Percentiles rank a stretch among this genome's conserved stretches.
Evolutionary conservation across 2,888 invertebrate species (phyloP).

Genomic region (Leptinotarsa peninsularis): DNA sequence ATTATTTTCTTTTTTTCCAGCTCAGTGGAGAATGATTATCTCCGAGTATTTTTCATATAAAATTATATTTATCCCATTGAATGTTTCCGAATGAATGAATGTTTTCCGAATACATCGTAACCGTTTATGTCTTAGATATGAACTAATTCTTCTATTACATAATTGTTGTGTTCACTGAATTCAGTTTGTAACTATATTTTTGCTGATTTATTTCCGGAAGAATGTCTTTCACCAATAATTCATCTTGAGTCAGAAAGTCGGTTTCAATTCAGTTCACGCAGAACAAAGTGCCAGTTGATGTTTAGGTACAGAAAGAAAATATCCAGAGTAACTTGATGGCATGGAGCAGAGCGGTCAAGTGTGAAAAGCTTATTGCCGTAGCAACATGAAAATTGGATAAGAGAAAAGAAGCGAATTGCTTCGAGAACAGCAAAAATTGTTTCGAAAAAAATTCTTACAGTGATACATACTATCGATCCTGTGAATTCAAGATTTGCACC

Average conservation of each 20-base stretch:
- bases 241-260: constrained; percentile 3
- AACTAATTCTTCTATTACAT: not conserved
- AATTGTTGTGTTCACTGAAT: not conserved
- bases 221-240: not conserved
- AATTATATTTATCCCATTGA: too few species aligned
- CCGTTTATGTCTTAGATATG: not conserved
- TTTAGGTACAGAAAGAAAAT: constrained; percentile 30
- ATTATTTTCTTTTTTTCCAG: too few species aligned
- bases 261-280: constrained; percentile 30
- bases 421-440: too few species aligned
- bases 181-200: not conserved
- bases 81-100: too few species aligned
- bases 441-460: too few species aligned
- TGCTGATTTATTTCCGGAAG: not conserved
- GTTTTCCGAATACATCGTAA: too few species aligned
- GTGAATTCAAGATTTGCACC: too few species aligned
- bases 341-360: constrained; percentile 30
- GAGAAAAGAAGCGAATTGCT: constrained; percentile 35
- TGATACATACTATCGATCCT: too few species aligned
- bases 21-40: too few species aligned
- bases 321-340: constrained; percentile 26
- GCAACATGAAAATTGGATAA: constrained; percentile 36
- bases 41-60: too few species aligned
- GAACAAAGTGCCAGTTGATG: constrained; percentile 20
- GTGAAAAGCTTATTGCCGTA: constrained; percentile 39